phyloP scores from a whole-genome alignment of 2,888 invertebrate genomes.

The Rhimphoctona megacephalus region DNA sequence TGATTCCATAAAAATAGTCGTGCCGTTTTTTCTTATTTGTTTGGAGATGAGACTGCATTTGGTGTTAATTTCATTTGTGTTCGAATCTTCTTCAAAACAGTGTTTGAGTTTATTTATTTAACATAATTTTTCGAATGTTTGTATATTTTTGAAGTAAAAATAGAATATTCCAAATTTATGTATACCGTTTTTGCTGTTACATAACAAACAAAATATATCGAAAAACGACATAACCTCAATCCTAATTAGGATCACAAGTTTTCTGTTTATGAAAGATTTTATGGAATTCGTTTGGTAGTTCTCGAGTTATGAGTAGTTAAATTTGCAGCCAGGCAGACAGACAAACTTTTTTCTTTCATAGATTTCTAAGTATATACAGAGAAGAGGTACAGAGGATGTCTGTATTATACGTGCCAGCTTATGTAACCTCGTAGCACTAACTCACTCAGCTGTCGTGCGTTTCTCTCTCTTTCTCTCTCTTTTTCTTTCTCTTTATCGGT shows the following conservation, averaged over 20 bases:
- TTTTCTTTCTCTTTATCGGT: conserved; percentile 43
- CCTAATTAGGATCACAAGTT: not conserved
- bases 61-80: too few relatives aligned
- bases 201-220: not conserved
- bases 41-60: too few relatives aligned
- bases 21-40: too few relatives aligned
- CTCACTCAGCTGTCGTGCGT: conserved; percentile 28
- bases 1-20: too few relatives aligned
- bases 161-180: not conserved
- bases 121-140: not conserved
- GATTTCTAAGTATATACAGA: not conserved
- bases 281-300: not conserved
- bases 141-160: not conserved
- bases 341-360: not conserved
- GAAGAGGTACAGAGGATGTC: not conserved
- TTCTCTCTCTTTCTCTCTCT: conserved; percentile 28
- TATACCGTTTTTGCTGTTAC: not conserved
- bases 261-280: not conserved
- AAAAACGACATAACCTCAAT: not conserved
- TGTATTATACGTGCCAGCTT: conserved; percentile 34
- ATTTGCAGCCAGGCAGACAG: not conserved
- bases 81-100: too few relatives aligned
- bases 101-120: not conserved
- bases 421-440: conserved; percentile 51
- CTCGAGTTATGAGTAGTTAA: too few relatives aligned